Base-by-base conservation (phyloP, 2,888 invertebrate species). In the Anagyrus pseudococci region DNA sequence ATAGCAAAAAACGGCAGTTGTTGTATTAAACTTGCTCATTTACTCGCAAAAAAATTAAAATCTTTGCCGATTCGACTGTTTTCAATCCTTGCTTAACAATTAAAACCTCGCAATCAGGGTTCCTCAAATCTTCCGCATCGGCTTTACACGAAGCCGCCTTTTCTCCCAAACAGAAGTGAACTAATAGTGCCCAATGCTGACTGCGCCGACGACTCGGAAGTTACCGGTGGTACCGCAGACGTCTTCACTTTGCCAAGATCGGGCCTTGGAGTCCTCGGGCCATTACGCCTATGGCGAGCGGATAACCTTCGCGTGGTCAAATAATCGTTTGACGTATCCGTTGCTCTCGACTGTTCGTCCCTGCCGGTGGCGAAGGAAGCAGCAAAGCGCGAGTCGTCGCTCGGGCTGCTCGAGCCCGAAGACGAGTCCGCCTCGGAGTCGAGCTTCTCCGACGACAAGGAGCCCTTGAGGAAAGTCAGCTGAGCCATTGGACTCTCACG, bases 401-500 rank as follows among this genome's bases (percentile, higher is more conserved):
- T 68, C 74, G 79, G 43, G 80, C 83, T 78, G 86, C 86, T 43
- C 86, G 70, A 46, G 22, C 64, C 65, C 69, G 69, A 37, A n/a
- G 43, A 57, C 4, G 62, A 62, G 56, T 47, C 68, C 46, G 25
- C 57, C 29, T 52, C 68, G 0, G 54, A 60, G 8, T 59, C 54
- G 22, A 22, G 26, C 13, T 81, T 74, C 71, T 82, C 77, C 68
- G 77, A 78, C 71, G 80, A 71, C 71, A 78, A 76, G 23, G 80
- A 80, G 56, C 73, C 74, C 78, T 88, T 89, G 17, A 92, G 81
- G 72, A 91, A 92, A 50, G 89, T 90, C 54, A 92, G 78, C 81
- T 92, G 92, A 67, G 91, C 88, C 89, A 93, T 90, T 1, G 92
- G 92, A 75, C 92, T 92, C 66, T 88, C 88, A 62, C 88, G 87